Percentiles rank a stretch among this genome's conserved stretches.
These are phyloP conservation scores for Nomada goodeniana DNA, from an alignment of 2,888 invertebrate species.

Conservation along the genomic window DNA sequence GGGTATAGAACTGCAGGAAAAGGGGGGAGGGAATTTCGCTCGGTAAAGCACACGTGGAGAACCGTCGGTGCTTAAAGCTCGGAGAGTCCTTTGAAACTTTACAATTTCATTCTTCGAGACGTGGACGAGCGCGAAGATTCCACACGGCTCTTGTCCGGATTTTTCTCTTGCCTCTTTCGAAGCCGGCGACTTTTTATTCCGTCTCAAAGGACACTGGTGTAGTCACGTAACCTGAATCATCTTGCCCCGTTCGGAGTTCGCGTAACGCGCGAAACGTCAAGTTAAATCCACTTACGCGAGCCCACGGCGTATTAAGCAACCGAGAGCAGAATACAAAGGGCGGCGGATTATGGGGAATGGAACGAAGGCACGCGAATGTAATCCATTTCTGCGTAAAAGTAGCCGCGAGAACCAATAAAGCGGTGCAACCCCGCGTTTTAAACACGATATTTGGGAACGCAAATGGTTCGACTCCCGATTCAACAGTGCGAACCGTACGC, in stretches of 20 bases:
- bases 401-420: neutral
- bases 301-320: slow-evolving; percentile 7
- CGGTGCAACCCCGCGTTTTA: slow-evolving; percentile 32
- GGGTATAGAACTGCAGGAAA: slow-evolving; percentile 36
- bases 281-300: slow-evolving; percentile 32
- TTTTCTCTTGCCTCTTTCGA: slow-evolving; percentile 52
- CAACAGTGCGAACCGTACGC: slow-evolving; percentile 41
- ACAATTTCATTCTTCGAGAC: slow-evolving; percentile 74
- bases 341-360: neutral
- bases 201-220: slow-evolving; percentile 49
- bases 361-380: neutral
- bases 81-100: slow-evolving; percentile 76
- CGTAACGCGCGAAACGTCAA: slow-evolving; percentile 35
- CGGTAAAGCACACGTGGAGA: slow-evolving; percentile 64
- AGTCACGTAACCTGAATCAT: slow-evolving; percentile 61
- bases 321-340: slow-evolving; percentile 44
- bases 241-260: slow-evolving; percentile 11
- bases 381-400: no score
- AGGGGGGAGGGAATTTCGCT: slow-evolving; percentile 53
- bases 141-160: slow-evolving; percentile 55
- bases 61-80: slow-evolving; percentile 73
- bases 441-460: slow-evolving; percentile 55
- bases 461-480: slow-evolving; percentile 41
- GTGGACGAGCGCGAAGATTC: slow-evolving; percentile 69
- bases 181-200: slow-evolving; percentile 16